Conservation (phyloP, 2,797 vertebrate genomes). For the Gorsachius magnificus region DNA sequence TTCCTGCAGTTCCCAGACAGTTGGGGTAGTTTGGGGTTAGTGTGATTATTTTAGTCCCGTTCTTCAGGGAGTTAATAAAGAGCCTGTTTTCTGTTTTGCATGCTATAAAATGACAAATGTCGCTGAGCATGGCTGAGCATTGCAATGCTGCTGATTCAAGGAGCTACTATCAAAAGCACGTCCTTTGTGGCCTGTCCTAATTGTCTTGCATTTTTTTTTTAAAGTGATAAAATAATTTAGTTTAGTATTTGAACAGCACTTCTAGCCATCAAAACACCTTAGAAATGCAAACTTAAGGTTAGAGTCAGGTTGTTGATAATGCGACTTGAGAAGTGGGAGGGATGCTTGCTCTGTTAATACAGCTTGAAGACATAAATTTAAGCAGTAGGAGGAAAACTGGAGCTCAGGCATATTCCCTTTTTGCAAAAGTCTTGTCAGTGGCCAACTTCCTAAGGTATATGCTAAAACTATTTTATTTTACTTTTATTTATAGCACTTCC, state of each 20-base stretch:
- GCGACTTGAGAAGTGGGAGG: neutral
- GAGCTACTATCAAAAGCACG: neutral
- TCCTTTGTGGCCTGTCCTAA: constrained; percentile 20
- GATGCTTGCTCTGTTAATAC: neutral
- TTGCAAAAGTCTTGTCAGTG: neutral
- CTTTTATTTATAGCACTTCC: neutral
- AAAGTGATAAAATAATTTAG: neutral
- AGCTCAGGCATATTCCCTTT: neutral
- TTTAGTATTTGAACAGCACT: neutral
- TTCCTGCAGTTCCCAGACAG: neutral
- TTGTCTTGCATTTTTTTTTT: constrained; percentile 13
- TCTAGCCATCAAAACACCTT: neutral
- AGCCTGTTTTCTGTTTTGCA: neutral
- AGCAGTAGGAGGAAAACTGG: constrained; percentile 1
- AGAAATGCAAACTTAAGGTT: neutral
- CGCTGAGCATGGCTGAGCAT: neutral
- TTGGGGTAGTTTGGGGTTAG: neutral
- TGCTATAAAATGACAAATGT: neutral
- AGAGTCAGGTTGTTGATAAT: neutral
- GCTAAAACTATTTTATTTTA: neutral
- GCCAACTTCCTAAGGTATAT: neutral
- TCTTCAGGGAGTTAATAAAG: neutral
- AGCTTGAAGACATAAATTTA: neutral
- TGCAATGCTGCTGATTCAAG: neutral
- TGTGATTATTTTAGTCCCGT: neutral